Evolutionary conservation across 2,888 invertebrate genomes (phyloP).

Genomic region (Kuschelorhynchus macadamiae): DNA sequence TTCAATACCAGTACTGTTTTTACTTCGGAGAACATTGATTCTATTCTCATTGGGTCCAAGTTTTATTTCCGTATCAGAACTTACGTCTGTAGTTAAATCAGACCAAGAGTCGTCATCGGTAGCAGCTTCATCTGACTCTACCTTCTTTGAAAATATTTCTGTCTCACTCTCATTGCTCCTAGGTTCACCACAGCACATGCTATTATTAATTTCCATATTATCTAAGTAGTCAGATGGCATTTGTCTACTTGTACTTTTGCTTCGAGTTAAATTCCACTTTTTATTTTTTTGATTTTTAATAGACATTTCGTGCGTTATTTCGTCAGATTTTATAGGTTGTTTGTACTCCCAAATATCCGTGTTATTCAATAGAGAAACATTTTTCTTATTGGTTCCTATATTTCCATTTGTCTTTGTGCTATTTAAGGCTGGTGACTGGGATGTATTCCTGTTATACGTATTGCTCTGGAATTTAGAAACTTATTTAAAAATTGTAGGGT

Average conservation of each 20-base stretch:
- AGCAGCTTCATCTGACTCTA: not conserved
- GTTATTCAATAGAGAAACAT: not conserved
- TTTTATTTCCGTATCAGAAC: conserved; percentile 26
- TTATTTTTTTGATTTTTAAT: not conserved
- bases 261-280: no score
- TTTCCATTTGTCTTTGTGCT: no score
- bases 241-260: not conserved
- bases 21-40: not conserved
- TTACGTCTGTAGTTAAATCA: conserved; percentile 52
- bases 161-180: not conserved
- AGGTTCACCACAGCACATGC: conserved; percentile 15
- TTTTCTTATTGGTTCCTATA: no score
- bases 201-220: not conserved
- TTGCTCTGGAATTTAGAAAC: no score
- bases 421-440: no score
- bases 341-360: not conserved
- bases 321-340: conserved; percentile 9
- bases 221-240: not conserved
- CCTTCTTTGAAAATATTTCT: not conserved
- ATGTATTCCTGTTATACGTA: no score
- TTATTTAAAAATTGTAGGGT: no score
- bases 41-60: not conserved
- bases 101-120: conserved; percentile 55
- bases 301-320: not conserved
- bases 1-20: not conserved